Percentiles rank a stretch among this genome's conserved stretches.
Conservation (phyloP, 1,140 invertebrate species). For the Camponotus vicinus region DNA sequence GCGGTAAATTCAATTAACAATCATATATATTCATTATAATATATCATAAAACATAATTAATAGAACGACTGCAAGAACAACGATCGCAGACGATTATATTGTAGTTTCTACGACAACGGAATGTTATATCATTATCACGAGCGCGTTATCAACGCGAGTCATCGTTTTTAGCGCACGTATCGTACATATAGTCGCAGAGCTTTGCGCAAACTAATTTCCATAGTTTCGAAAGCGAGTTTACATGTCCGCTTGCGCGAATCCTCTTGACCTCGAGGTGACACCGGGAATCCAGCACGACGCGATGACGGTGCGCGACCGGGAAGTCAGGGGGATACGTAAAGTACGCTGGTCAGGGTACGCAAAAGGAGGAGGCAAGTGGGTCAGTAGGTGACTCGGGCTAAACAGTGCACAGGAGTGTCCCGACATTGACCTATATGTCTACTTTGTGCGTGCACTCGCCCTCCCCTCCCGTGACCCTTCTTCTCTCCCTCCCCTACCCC, state of each 20-base stretch:
- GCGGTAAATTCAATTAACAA: background rate
- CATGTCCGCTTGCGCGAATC: background rate
- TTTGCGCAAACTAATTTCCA: background rate
- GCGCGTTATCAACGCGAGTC: slow-evolving; percentile 28
- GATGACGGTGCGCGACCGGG: background rate
- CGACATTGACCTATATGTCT: slow-evolving; percentile 80
- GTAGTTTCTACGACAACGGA: background rate
- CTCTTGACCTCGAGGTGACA: no score
- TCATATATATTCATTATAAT: background rate
- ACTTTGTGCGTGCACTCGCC: slow-evolving; percentile 70
- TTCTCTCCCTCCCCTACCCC: slow-evolving; percentile 21
- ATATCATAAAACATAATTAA: background rate
- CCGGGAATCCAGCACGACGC: background rate
- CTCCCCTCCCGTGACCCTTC: slow-evolving; percentile 60
- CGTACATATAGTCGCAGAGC: background rate
- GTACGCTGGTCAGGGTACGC: slow-evolving; percentile 71
- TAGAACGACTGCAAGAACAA: background rate
- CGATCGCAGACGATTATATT: no score
- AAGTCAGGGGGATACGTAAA: slow-evolving; percentile 39
- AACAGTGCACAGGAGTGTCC: slow-evolving; percentile 76
- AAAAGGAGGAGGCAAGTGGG: slow-evolving; percentile 75
- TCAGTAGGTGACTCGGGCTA: slow-evolving; percentile 79
- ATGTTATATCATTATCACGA: slow-evolving; percentile 4
- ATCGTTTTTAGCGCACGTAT: slow-evolving; percentile 8
- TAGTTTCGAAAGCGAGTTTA: background rate